phyloP scores from a whole-genome alignment of 1,140 invertebrate genomes.

The Pseudoatta argentina region DNA sequence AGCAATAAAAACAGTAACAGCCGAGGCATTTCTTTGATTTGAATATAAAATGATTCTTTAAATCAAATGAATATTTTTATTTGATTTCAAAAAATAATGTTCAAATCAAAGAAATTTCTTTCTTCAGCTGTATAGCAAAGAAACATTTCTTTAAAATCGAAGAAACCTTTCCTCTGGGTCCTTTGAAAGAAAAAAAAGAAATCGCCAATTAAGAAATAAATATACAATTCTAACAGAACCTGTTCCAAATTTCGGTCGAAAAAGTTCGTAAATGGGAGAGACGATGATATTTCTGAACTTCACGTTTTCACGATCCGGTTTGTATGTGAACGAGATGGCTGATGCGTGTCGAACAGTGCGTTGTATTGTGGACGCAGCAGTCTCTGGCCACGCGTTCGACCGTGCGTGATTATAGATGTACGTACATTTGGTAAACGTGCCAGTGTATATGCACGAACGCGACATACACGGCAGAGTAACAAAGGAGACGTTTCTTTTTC shows the following conservation, averaged over 20 bases:
- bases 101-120: neutral
- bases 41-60: too few species aligned
- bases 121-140: too few species aligned
- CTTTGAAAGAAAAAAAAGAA: neutral
- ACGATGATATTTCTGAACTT: neutral
- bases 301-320: constrained; percentile 68
- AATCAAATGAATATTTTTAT: too few species aligned
- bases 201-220: neutral
- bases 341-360: constrained; percentile 69
- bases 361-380: constrained; percentile 64
- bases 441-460: neutral
- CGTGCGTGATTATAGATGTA: constrained; percentile 50
- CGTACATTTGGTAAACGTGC: constrained; percentile 48
- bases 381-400: constrained; percentile 62
- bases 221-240: neutral
- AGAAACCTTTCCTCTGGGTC: too few species aligned
- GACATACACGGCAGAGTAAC: constrained; percentile 34
- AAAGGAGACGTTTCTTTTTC: constrained; percentile 61
- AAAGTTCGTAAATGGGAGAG: neutral
- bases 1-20: neutral
- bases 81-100: too few species aligned
- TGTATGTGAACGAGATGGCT: constrained; percentile 44
- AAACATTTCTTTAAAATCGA: too few species aligned
- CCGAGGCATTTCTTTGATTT: neutral
- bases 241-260: neutral